phyloP scores from a whole-genome alignment of 2,113 vertebrate species.

The Pseudopipra pipra region DNA sequence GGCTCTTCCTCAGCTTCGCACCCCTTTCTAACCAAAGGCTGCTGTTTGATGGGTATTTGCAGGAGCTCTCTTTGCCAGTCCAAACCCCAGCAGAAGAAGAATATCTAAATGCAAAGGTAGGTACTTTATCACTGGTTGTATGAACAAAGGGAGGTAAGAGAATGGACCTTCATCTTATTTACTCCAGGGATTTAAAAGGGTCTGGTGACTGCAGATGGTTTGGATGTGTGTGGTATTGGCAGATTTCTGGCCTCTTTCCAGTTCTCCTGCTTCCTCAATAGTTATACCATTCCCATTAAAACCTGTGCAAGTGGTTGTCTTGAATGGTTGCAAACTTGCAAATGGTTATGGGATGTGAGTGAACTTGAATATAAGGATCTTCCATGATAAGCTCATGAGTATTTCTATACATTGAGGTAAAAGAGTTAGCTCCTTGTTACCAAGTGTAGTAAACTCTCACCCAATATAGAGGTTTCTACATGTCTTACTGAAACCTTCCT shows the following conservation, averaged over 20 bases:
- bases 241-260: neutral
- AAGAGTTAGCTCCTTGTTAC: neutral
- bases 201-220: neutral
- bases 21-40: neutral
- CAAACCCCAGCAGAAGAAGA: conserved; percentile 76
- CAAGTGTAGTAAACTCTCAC: neutral
- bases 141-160: neutral
- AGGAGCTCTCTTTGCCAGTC: conserved; percentile 74
- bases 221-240: neutral
- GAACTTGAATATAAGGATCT: neutral
- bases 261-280: neutral
- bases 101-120: conserved; percentile 82
- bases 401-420: neutral
- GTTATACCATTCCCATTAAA: neutral
- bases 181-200: neutral
- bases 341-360: neutral
- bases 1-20: neutral
- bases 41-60: conserved; percentile 74
- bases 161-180: neutral
- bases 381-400: neutral
- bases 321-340: neutral
- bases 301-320: neutral
- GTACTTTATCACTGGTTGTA: neutral
- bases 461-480: neutral
- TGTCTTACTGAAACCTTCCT: neutral